Conservation (phyloP, 2,888 invertebrate species). For the Sisyra terminalis region DNA sequence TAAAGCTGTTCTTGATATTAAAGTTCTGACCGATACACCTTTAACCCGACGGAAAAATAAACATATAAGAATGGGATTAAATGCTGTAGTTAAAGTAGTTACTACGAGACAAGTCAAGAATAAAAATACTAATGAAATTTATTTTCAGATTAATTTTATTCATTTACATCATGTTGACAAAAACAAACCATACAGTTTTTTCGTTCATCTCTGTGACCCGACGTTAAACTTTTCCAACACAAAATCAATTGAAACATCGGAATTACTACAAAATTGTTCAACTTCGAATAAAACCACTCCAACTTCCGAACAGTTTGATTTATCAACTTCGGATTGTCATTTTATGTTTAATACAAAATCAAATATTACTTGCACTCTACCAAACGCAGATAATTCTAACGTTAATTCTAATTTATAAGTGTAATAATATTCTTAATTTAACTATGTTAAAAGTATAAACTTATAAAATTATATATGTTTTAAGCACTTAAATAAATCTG, state of each 20-base stretch:
- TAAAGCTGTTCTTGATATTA: slow-evolving; percentile 25
- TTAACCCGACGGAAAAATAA: slow-evolving; percentile 24
- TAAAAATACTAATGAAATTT: slow-evolving; percentile 3
- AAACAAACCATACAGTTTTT: slow-evolving; percentile 19
- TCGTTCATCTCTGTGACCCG: slow-evolving; percentile 24
- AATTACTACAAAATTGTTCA: slow-evolving; percentile 19
- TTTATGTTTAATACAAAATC: background rate
- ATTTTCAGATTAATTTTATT: slow-evolving; percentile 23
- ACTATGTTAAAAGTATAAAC: no score
- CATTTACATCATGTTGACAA: slow-evolving; percentile 23
- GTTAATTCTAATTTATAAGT: no score
- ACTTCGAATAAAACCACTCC: slow-evolving; percentile 15
- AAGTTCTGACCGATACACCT: slow-evolving; percentile 24
- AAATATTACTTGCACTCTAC: background rate
- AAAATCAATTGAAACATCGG: slow-evolving; percentile 17
- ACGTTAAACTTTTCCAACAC: slow-evolving; percentile 15
- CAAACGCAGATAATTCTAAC: background rate
- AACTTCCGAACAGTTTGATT: background rate
- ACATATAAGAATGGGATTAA: slow-evolving; percentile 23
- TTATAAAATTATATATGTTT: no score
- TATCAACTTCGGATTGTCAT: no score
- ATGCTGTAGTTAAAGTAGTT: slow-evolving; percentile 25
- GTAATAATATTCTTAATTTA: no score
- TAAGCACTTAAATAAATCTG: no score
- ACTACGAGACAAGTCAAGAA: background rate